Evolutionary conservation across 2,888 invertebrate genomes (phyloP), one percentile per base, ranked within the genome.

Genomic region (Drosophila borborema): DNA sequence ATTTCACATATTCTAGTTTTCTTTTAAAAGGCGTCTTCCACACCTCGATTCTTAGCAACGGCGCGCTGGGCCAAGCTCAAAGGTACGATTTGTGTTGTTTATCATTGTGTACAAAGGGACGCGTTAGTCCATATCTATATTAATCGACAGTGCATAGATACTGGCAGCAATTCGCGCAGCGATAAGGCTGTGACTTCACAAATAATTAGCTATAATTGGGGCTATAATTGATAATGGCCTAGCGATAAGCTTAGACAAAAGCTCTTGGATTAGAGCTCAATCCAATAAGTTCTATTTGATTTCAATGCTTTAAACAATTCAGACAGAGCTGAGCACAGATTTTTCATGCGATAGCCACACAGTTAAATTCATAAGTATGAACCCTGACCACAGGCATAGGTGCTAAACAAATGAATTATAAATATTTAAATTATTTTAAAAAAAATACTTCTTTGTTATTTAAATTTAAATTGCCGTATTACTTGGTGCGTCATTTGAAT

Each of bases 141-240:
- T 34, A 40, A 14, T 8, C 12, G 31, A 34, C 63, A 46, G 55
- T 53, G 64, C 58, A 45, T 40, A 23, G 49, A 68, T 59, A 78
- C 23, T 58, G 45, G 45, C 31, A 60, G 46, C 28, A 40, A 43
- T 48, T 78, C 14, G 3, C 41, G 14, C 16, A 12, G 34, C 43
- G 71, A 75, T 77, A 59, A 66, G 70, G 16, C 63, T 36, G 66
- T 81, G 61, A 77, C 77, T 77, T 80, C 68, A 77, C 49, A 34
- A 69, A 72, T 77, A 81, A 81, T 80, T 72, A 38, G 23, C 64
- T 16, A 34, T 71, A 69, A 80, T 77, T 64, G 38, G 28, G 34
- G 40, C 36, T 55, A 64, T 72, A 64, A 61, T 67, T 64, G 72
- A 75, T 78, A 80, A 78, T 76, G 64, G 51, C 10, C 31, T 60